Base-by-base conservation (phyloP, 2,797 vertebrate genomes). In the Pseudochirops corinnae region DNA sequence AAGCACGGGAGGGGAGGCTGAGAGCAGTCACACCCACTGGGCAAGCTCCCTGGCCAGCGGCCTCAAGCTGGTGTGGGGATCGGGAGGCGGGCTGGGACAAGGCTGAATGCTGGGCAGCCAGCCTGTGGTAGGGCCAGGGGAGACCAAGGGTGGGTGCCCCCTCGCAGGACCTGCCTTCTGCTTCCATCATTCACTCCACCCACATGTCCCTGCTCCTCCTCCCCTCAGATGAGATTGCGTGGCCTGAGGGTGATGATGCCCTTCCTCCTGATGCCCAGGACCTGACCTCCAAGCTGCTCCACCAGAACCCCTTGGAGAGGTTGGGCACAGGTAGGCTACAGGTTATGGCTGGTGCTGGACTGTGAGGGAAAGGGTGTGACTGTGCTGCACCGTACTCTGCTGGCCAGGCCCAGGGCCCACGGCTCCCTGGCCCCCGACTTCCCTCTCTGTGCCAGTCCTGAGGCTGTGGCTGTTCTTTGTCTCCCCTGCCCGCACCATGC, bases 191-290 rank as follows among this genome's bases (percentile, higher is more conserved):
- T n/a, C 55, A 5, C 31, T 46, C 55, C 39, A 46, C 1, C 46
- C 46, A 92, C 46, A 46, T 4, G 4, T 55, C 94, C 24, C 39
- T 91, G 82, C 55, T 39, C 58, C 46, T 95, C 82, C 95, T 55
- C 93, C 97, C 95, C 93, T 87, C 95, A 99, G 99, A 99, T 99
- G 99, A 99, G 98, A 99, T 99, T 97, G 99, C 99, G 52, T 99
- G 99, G 99, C 99, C 99, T 18, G 99, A 99, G 97, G 99, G 99
- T 93, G 99, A 99, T 0, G 99, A 99, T 90, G 99, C 99, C 39
- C 98, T 99, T n/a, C 99, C 99, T 10, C 98, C 98, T 4, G 99
- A 99, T 55, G 99, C 99, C 94, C 99, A 99, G 98, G 99, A 99
- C 98, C 99, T 99, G 92, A 99, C 99, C 98, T 99, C 98, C 90